Evolutionary conservation across 2,888 invertebrate genomes (phyloP), one percentile per base, ranked within the genome.

Genomic region (Amphipoea lucens): DNA sequence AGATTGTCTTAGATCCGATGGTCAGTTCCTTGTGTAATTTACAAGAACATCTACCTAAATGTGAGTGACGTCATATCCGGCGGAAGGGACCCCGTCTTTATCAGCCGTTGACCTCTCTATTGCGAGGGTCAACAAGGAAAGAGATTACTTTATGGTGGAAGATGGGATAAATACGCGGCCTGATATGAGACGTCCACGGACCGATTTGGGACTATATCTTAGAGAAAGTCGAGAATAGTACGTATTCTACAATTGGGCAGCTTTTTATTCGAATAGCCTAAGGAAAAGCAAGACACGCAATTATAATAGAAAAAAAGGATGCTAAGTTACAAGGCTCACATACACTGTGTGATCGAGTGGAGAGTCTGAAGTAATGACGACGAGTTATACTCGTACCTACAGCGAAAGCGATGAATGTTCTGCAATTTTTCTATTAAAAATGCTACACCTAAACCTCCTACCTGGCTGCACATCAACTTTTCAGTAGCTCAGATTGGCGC

Each of bases 81-180:
- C 57, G 69, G 69, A 74, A 67, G 57, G 57, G 60, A 76, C 23
- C 40, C 48, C 23, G n/a, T 71, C 75, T 75, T 75, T 83, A 80
- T 86, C 80, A 80, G 74, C 62, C 72, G 23, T 74, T 79, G 76
- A 85, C 73, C 77, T 74, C 57, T n/a, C 73, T 79, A 80, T 80
- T 83, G 80, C 62, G 80, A 76, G 74, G 85, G 63, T 87, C 76
- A 75, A 78, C 74, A 69, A 77, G 77, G 74, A 80, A 83, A 81
- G 74, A 76, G 83, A 76, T 83, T 67, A 71, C 51, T n/a, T 79
- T 85, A 80, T 76, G 45, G 68, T 74, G 62, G 42, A 51, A 54
- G 57, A 76, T 75, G 57, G 51, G 68, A 45, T 72, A 23, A 57
- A n/a, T n/a, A 65, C 60, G 48, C 57, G n/a, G 42, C n/a, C 62